phyloP scores from a whole-genome alignment of 2,797 vertebrate genomes.

The Champsocephalus esox region DNA sequence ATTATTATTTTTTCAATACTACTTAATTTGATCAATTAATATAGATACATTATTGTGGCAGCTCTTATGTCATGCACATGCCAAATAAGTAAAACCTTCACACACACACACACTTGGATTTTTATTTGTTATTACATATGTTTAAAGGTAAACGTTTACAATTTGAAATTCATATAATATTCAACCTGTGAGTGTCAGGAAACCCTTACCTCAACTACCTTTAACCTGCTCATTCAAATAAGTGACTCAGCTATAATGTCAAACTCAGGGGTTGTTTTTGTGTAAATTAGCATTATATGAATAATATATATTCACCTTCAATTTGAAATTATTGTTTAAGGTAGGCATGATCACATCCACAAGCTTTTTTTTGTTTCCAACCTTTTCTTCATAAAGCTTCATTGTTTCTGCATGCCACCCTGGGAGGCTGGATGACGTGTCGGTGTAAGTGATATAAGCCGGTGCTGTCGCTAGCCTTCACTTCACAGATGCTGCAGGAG shows the following conservation, averaged over 20 bases:
- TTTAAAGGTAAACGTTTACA: no score
- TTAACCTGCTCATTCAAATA: slow-evolving; percentile 22
- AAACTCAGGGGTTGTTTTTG: slow-evolving; percentile 9
- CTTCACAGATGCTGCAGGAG: slow-evolving; percentile 47
- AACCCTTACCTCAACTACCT: slow-evolving; percentile 1
- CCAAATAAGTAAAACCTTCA: not conserved
- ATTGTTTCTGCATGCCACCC: slow-evolving; percentile 44
- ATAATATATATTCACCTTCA: not conserved
- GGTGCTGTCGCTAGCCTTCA: slow-evolving; percentile 44
- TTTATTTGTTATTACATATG: not conserved
- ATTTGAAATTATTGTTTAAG: slow-evolving; percentile 1
- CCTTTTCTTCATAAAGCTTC: slow-evolving; percentile 45
- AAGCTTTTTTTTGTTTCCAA: slow-evolving; percentile 14
- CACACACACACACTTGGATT: not conserved
- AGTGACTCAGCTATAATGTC: slow-evolving; percentile 34
- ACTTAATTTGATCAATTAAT: not conserved
- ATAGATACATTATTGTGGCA: not conserved
- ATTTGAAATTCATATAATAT: no score
- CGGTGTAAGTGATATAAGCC: slow-evolving; percentile 42
- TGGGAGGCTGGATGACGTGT: slow-evolving; percentile 35
- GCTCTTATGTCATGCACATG: not conserved
- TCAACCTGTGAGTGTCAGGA: not conserved
- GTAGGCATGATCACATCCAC: slow-evolving; percentile 8
- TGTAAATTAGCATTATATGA: not conserved
- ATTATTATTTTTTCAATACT: not conserved